Conservation (phyloP, 2,888 invertebrate genomes). For the Drosophila histrio region DNA sequence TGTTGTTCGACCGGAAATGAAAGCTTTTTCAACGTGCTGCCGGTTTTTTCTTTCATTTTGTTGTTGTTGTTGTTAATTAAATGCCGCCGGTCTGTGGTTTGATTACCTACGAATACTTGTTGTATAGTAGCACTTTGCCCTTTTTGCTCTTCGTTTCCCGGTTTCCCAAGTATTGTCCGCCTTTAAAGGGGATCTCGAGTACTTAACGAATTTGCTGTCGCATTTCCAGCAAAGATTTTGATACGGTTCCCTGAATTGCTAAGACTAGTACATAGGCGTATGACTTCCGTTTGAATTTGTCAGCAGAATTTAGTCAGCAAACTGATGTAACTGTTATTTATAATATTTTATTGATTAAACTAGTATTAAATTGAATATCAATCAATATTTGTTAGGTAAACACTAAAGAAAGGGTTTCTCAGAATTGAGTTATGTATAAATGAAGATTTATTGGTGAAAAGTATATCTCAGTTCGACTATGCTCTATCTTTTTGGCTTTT, state of each 20-base stretch:
- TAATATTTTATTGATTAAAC: neutral
- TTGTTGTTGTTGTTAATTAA: slow-evolving; percentile 66
- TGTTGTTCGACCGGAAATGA: slow-evolving; percentile 67
- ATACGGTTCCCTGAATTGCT: slow-evolving; percentile 24
- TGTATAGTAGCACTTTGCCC: slow-evolving; percentile 10
- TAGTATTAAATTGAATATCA: slow-evolving; percentile 1
- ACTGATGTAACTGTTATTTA: slow-evolving; percentile 1
- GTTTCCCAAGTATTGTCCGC: neutral
- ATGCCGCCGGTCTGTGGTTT: slow-evolving; percentile 50
- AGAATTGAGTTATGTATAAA: neutral
- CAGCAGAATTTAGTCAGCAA: neutral
- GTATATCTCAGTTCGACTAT: slow-evolving; percentile 6
- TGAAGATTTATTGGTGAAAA: neutral
- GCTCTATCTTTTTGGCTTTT: too few relatives aligned
- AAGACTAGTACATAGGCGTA: slow-evolving; percentile 19
- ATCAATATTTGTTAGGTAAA: neutral
- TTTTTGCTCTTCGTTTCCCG: neutral
- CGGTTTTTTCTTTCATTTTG: slow-evolving; percentile 17
- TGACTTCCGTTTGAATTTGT: slow-evolving; percentile 57
- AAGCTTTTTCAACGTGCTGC: slow-evolving; percentile 70
- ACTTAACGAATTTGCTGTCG: slow-evolving; percentile 41
- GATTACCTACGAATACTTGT: slow-evolving; percentile 10
- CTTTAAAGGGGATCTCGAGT: slow-evolving; percentile 25
- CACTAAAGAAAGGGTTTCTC: too few relatives aligned
- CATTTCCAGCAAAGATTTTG: slow-evolving; percentile 55